phyloP scores from a whole-genome alignment of 2,797 vertebrate species.

The Esox lucius region DNA sequence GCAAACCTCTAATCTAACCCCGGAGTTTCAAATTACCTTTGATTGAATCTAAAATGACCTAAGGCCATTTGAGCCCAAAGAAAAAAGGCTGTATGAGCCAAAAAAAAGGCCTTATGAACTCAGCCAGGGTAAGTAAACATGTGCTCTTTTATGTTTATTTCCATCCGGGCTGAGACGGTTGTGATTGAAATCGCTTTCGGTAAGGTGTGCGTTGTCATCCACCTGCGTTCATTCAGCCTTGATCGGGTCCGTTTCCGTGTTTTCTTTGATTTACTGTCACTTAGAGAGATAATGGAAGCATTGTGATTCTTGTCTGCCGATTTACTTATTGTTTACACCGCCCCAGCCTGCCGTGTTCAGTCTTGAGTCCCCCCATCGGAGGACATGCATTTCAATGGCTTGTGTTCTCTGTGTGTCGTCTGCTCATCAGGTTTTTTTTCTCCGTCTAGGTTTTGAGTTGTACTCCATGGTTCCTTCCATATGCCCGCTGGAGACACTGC shows the following conservation, averaged over 20 bases:
- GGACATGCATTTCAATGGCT: neutral
- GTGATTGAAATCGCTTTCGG: constrained; percentile 32
- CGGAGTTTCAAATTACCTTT: too few relatives aligned
- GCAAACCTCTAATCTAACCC: neutral
- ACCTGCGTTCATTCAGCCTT: constrained; percentile 46
- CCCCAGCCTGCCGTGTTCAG: neutral
- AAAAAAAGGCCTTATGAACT: neutral
- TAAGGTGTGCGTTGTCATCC: constrained; percentile 38
- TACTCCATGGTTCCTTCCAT: constrained; percentile 93
- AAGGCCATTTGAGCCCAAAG: neutral
- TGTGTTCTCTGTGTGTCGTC: neutral
- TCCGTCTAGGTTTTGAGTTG: constrained; percentile 83
- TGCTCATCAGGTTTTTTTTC: neutral
- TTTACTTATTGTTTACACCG: neutral
- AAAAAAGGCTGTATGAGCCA: neutral
- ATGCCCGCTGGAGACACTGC: constrained; percentile 88
- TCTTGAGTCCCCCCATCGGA: neutral
- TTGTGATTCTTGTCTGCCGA: constrained; percentile 10
- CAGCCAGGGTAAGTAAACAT: constrained; percentile 34
- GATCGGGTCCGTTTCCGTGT: constrained; percentile 19
- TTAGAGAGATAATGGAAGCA: constrained; percentile 26
- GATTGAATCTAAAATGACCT: neutral
- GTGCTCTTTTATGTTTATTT: constrained; percentile 11
- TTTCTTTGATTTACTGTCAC: constrained; percentile 38
- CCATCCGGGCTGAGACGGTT: constrained; percentile 30